Base-by-base conservation (phyloP, 2,888 invertebrate species). In the Phania funesta region DNA sequence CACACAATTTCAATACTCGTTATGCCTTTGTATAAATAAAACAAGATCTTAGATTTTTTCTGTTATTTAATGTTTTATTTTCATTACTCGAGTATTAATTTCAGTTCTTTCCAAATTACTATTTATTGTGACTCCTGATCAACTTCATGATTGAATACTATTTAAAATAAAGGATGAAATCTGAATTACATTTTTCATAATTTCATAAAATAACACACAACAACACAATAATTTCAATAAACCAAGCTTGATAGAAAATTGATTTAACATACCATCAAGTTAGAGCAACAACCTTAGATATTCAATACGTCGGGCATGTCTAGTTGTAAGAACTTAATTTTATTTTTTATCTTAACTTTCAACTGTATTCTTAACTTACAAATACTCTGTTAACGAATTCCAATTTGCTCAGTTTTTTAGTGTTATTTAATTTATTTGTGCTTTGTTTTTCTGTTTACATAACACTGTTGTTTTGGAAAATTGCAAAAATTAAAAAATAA, bases 391-490 rank as follows among this genome's bases (percentile, higher is more conserved):
- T 78, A 78, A 82, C 82, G 77, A 82, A 82, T 77, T 73, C 77
- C 81, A 77, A 77, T 82, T 82, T 82, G 82, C 74, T 70, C 77
- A 74, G 77, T 78, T 82, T 77, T 82, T 65, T 58, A 24, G 74
- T 82, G 77, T 82, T 82, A 78, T 82, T 78, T 82, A 82, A 78
- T 82, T 82, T 82, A 78, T 82, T 78, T 78, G 65, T 77, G 73
- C 74, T 68, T 73, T 48, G 26, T 56, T 70, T 52, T 71, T 77
- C 54, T 38, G 35, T 56, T 64, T 54, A 62, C 67, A 62, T 62
- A 74, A 60, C 46, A 29, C 38, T 74, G 62, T 60, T 80, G 29
- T 74, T 80, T 68, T 64, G 46, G 60, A 67, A 65, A 77, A 62
- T 78, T 64, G 50, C 58, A 56, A 62, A 76, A 81, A 73, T 74